Base-by-base conservation (phyloP, 2,888 invertebrate species). In the Limulus polyphemus region DNA sequence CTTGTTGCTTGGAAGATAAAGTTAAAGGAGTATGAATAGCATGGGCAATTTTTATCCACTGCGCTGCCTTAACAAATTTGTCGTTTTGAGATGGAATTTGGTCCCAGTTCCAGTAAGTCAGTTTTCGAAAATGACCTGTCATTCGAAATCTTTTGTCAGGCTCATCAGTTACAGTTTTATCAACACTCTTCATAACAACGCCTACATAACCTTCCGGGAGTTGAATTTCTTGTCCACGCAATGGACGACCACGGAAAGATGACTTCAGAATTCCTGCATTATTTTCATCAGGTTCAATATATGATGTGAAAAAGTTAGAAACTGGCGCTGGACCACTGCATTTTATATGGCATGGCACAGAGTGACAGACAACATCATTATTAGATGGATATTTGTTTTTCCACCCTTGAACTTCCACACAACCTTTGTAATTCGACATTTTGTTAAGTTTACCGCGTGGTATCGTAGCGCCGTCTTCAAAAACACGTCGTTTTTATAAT, bases 21-120 rank as follows among this genome's bases (percentile, higher is more conserved):
- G 32, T 5, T 5, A 32, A 3, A 32, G 64, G 62, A 13, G 50
- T 56, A 57, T 65, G 65, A 32, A 65, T 32, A 47, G 57, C 59
- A 47, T 54, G 50, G 16, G 65, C 49, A 11, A 65, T 46, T 32
- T 61, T 51, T 11, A 62, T 57, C 65, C 65, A 65, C 46, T 65
- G 54, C 13, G 63, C 7, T 9, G 61, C 59, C 55, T 57, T 60
- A 0, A 57, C 32, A 32, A 65, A 13, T 55, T 57, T 61, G 16
- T 65, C 65, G 46, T 62, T 57, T 14, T 14, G n/a, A 13, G 62
- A 58, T 9, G 65, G 65, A 10, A 51, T 47, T 55, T 58, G 56
- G 50, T 65, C 65, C 65, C 62, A 65, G 47, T 65, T 65, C 65
- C 65, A 65, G 47, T 51, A 49, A n/a, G 50, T 57, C 16, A 63